phyloP scores from a whole-genome alignment of 2,888 invertebrate species.

The Scrobipalpa atriplicella region DNA sequence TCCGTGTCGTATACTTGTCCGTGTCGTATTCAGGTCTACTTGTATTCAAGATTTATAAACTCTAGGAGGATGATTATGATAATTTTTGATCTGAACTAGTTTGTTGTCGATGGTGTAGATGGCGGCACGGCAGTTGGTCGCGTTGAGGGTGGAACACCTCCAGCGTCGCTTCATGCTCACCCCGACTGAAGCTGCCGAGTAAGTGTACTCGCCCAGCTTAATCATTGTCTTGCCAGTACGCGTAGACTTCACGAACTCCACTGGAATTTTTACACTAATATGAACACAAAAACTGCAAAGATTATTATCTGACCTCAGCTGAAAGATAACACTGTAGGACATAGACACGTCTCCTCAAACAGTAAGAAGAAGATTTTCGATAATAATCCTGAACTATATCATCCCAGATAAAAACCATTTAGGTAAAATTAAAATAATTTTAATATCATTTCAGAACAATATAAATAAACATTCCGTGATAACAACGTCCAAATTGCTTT shows the following conservation, averaged over 20 bases:
- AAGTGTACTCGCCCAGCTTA: conserved; percentile 36
- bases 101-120: conserved; percentile 42
- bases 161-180: conserved; percentile 38
- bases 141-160: conserved; percentile 47
- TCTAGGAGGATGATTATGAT: conserved; percentile 40
- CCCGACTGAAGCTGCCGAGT: background rate
- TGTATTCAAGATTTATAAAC: too few relatives aligned
- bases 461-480: too few relatives aligned
- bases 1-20: too few relatives aligned
- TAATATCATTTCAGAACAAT: too few relatives aligned
- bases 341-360: background rate
- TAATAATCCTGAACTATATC: too few relatives aligned
- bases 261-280: background rate
- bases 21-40: too few relatives aligned
- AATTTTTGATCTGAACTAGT: conserved; percentile 43
- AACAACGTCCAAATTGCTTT: background rate
- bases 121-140: conserved; percentile 45
- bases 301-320: background rate
- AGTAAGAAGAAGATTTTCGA: background rate
- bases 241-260: conserved; percentile 27
- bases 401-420: too few relatives aligned
- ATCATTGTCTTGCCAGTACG: conserved; percentile 37
- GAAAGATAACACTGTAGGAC: too few relatives aligned
- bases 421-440: too few relatives aligned
- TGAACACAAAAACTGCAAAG: too few relatives aligned